Evolutionary conservation across 2,888 invertebrate species (phyloP), one percentile per base, ranked within the genome.

Genomic region (Synanthedon tipuliformis): DNA sequence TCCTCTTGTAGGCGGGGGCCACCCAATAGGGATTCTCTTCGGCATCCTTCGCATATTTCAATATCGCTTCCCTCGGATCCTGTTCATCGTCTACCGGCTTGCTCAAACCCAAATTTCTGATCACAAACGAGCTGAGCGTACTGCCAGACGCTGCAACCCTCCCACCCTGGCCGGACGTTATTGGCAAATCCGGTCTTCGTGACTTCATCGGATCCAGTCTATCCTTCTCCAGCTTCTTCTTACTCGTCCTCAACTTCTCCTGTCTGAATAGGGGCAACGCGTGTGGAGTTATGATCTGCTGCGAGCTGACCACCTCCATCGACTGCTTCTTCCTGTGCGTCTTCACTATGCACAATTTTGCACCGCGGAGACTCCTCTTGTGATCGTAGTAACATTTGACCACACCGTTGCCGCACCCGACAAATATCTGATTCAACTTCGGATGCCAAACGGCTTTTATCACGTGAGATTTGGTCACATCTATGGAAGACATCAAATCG

Each of bases 1-100:
- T 97, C 66, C 92, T 94, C 51, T 92, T 91, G 68, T 97, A 97
- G 1, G 97, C 97, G 0, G 96, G 97, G 0, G 96, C 92, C 41
- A 97, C 95, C 98, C 98, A 99, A 72, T 96, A 97, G 0, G 98
- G 98, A 89, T 98, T 96, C 71, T 98, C 96, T 51, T 91, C 97
- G 0, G 98, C 98, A 2, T 96, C 97, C 71, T 98, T 96, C 0
- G 98, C 98, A 75, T 92, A 97, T 61, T 96, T 94, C 54, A 98
- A 83, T 61, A 99, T 97, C 2, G 98, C 98, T 68, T 97, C 97
- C 51, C 98, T 89, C 0, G 98, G 98, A 88, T 99, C 97, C 64
- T 94, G 94, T 71, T 96, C 96, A 73, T 97, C 96, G 66, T 97
- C 94, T 0, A 96, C 93, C 50, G 95, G 89, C 65, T 97, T 97